A percentile compares a stretch with the other conserved stretches of the same genome.
These are phyloP conservation scores for Stenolophus ochropezus DNA, from an alignment of 2,888 invertebrate genomes.

Conservation along the genomic window DNA sequence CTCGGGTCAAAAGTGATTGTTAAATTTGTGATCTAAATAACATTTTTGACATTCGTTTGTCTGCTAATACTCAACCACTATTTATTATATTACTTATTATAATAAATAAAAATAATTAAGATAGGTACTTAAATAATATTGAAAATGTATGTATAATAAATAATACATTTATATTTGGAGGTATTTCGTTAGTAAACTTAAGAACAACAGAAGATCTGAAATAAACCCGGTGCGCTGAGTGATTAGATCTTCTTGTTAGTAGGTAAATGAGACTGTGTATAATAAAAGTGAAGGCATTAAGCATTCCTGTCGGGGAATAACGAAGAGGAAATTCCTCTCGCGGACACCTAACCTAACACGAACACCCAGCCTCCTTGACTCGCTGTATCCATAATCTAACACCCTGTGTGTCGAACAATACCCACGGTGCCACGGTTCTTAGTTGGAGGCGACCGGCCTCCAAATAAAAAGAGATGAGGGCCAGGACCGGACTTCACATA, in stretches of 20 bases:
- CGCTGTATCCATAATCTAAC: conserved; percentile 44
- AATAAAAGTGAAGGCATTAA: conserved; percentile 15
- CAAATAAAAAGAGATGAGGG: conserved; percentile 31
- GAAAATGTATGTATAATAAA: no score
- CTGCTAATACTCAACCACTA: no score
- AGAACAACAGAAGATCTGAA: neutral
- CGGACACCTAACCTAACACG: neutral
- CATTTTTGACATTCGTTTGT: no score
- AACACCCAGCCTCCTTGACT: conserved; percentile 14
- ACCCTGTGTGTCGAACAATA: conserved; percentile 31
- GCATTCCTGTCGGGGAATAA: neutral
- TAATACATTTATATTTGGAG: no score
- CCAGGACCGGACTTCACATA: neutral
- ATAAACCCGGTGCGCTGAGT: neutral
- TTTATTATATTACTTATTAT: no score
- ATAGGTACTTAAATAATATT: no score
- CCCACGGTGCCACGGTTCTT: conserved; percentile 3
- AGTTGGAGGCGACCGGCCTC: neutral
- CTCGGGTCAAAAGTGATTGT: no score
- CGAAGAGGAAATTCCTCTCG: neutral
- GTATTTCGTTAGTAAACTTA: no score
- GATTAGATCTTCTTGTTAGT: neutral
- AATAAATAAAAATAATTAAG: no score
- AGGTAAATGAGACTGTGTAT: neutral
- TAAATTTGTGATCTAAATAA: no score